Conservation (phyloP, 1,140 invertebrate genomes). For the Araneus ventricosus region DNA sequence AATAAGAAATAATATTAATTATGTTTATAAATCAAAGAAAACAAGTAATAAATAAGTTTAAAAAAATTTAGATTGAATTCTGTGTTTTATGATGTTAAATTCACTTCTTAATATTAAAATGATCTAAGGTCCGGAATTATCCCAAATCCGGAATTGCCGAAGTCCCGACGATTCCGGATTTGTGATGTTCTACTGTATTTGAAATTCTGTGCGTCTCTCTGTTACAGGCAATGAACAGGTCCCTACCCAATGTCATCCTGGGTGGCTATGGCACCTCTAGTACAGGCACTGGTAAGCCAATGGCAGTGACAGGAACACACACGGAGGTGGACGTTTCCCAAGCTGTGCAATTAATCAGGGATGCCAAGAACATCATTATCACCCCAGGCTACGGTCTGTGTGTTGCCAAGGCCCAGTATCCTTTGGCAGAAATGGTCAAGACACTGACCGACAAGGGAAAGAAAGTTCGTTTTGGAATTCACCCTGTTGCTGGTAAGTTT, state of each 20-base stretch:
- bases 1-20: too few relatives aligned
- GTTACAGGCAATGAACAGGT: conserved; percentile 92
- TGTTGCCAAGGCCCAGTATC: conserved; percentile 95
- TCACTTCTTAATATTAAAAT: too few relatives aligned
- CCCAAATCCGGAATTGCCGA: too few relatives aligned
- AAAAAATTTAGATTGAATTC: too few relatives aligned
- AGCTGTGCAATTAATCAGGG: conserved; percentile 88
- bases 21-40: too few relatives aligned
- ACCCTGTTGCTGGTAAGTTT: conserved; percentile 91
- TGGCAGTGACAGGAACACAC: conserved; percentile 90
- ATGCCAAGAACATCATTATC: conserved; percentile 92
- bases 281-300: conserved; percentile 85
- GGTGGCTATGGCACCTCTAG: conserved; percentile 91
- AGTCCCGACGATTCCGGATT: too few relatives aligned
- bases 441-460: conserved; percentile 87
- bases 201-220: too few relatives aligned
- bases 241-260: conserved; percentile 92
- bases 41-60: too few relatives aligned
- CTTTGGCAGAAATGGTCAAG: conserved; percentile 91
- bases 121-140: too few relatives aligned
- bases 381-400: conserved; percentile 94
- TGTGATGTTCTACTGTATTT: too few relatives aligned
- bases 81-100: too few relatives aligned
- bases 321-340: conserved; percentile 89
- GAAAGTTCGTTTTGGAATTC: conserved; percentile 93